Evolutionary conservation across 2,797 vertebrate species (phyloP).

Genomic region (Coluber constrictor): DNA sequence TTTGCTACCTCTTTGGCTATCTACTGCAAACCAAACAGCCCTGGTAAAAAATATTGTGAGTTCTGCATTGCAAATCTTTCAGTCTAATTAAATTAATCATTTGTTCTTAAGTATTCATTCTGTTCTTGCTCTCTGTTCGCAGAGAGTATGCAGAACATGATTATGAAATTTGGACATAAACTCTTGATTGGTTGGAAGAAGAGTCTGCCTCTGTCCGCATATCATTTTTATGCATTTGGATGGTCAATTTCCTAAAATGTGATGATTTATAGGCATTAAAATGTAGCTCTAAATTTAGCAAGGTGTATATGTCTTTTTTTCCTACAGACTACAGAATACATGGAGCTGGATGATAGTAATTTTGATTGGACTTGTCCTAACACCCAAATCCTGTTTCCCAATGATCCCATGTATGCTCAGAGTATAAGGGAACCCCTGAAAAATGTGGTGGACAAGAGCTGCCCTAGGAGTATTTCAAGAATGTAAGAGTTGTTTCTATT

Average conservation of each 20-base stretch:
- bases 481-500: slow-evolving; percentile 72
- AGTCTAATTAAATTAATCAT: background rate
- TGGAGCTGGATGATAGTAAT: slow-evolving; percentile 92
- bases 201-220: background rate
- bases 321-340: slow-evolving; percentile 74
- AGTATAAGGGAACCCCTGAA: slow-evolving; percentile 93
- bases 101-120: background rate
- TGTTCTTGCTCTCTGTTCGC: background rate
- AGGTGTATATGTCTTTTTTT: slow-evolving; percentile 5
- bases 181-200: background rate
- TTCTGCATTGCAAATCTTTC: slow-evolving; percentile 15
- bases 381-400: slow-evolving; percentile 94
- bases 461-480: slow-evolving; percentile 82
- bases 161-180: background rate
- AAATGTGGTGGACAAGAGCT: slow-evolving; percentile 94
- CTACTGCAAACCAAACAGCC: slow-evolving; percentile 76
- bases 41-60: slow-evolving; percentile 75
- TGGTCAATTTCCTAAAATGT: background rate
- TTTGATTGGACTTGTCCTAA: slow-evolving; percentile 98
- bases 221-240: background rate
- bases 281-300: background rate
- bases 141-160: background rate
- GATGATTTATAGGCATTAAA: background rate
- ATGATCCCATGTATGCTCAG: slow-evolving; percentile 89
- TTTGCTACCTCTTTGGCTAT: slow-evolving; percentile 91